phyloP scores from a whole-genome alignment of 2,113 vertebrate species.

The Phyllostomus discolor region DNA sequence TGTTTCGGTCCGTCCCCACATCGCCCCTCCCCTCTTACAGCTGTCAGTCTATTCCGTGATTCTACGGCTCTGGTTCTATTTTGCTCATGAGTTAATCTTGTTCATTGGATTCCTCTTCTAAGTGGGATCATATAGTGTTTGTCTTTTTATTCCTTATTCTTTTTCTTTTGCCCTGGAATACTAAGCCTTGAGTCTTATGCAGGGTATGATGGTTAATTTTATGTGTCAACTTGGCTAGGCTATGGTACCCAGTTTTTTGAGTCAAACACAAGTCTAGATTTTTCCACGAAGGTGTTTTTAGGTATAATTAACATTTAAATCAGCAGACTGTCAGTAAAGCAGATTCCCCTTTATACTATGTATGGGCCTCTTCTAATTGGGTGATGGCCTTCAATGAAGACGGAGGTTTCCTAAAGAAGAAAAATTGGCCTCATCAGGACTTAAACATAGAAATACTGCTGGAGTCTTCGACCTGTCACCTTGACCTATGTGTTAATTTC shows the following conservation, averaged over 20 bases:
- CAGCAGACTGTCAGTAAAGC: neutral
- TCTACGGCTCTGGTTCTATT: no score
- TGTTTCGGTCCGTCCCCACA: no score
- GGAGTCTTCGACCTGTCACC: neutral
- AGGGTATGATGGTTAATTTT: neutral
- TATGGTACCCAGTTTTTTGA: neutral
- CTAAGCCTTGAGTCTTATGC: neutral
- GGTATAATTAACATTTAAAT: neutral
- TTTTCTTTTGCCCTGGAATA: neutral
- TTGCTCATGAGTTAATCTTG: no score
- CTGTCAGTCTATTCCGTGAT: no score
- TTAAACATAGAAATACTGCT: neutral
- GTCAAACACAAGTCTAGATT: neutral
- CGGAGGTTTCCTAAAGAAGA: neutral
- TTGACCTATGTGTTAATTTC: neutral
- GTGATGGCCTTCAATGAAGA: neutral
- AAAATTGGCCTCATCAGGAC: neutral
- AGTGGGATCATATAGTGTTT: no score
- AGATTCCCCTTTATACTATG: neutral
- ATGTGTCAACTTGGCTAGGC: neutral
- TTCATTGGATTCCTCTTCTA: no score
- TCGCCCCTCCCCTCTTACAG: no score
- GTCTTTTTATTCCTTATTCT: neutral
- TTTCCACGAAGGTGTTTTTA: neutral
- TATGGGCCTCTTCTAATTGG: neutral